Evolutionary conservation across 2,888 invertebrate species (phyloP), one percentile per base, ranked within the genome.

Genomic region (Atethmia centrago): DNA sequence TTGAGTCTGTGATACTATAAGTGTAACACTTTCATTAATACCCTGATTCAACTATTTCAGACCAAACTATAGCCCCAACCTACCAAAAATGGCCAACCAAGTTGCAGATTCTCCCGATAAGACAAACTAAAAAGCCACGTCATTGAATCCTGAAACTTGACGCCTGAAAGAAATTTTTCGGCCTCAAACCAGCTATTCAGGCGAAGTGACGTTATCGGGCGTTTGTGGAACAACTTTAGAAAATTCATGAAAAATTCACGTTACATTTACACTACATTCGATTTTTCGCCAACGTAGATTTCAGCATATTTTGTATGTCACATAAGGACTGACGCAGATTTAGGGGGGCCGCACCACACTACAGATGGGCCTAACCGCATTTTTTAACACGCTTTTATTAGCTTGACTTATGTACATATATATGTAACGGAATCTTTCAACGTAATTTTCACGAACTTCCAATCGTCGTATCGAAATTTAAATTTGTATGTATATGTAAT

Each of bases 71-170:
- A 53, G n/a, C 25, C 12, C 28, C 0, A 61, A 31, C 14, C 21
- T 21, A 47, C 47, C 19, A 45, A 66, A 25, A 66, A 53, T 28
- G 53, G 8, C 59, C n/a, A 12, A 55, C 56, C 14, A 49, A 25
- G 73, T 53, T 16, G 19, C n/a, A 66, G 66, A 58, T 63, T 16
- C 36, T 14, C 10, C 40, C 40, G 80, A 83, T 79, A 80, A 80
- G 51, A 58, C 74, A n/a, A 40, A 70, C 51, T 45, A 65, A 68
- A 83, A 67, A 65, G 61, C 56, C 28, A n/a, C 25, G 68, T 73
- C 82, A 82, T 55, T 72, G 58, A 67, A 77, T 62, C 73, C 67
- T 64, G 55, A 81, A 84, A 64, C 73, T 65, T 61, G 68, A 81
- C 72, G 73, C 45, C 66, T 68, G 25, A 71, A 82, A 82, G 58